Evolutionary conservation across 2,797 vertebrate species (phyloP).

Genomic region (Gymnocypris eckloni): DNA sequence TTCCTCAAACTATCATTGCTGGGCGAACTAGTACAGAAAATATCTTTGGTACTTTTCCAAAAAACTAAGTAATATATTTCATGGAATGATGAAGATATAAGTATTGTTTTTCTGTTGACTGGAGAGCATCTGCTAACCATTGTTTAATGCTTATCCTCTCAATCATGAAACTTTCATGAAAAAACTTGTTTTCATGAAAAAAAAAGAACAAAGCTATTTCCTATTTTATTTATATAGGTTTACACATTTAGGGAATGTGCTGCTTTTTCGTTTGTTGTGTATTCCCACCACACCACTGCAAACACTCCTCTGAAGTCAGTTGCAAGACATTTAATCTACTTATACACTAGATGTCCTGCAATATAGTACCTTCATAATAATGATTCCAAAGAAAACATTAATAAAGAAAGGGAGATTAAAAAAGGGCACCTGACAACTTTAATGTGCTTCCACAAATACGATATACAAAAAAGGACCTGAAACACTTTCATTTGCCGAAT

Average conservation of each 20-base stretch:
- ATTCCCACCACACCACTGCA: not conserved
- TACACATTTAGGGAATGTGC: not conserved
- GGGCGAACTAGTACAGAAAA: constrained; percentile 6
- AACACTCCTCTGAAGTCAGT: not conserved
- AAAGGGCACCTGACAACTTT: not conserved
- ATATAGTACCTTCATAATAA: constrained; percentile 1
- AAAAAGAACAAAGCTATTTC: not conserved
- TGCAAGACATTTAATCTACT: not conserved
- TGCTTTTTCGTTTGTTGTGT: not conserved
- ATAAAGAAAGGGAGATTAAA: not conserved
- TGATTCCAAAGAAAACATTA: not conserved
- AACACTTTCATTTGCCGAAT: not conserved
- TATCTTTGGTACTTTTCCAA: not conserved
- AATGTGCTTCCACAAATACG: not conserved
- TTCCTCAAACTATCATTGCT: constrained; percentile 29
- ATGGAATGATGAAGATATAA: not conserved
- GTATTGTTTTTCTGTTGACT: constrained; percentile 12
- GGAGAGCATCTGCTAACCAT: not conserved
- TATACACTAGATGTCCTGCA: not conserved
- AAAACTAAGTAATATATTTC: not conserved
- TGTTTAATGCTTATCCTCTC: not conserved
- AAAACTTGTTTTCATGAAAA: too few relatives aligned
- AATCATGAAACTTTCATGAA: not conserved
- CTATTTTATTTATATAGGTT: not conserved
- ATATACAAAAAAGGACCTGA: not conserved